phyloP scores from a whole-genome alignment of 2,888 invertebrate species.

The Melinaea menophilus region DNA sequence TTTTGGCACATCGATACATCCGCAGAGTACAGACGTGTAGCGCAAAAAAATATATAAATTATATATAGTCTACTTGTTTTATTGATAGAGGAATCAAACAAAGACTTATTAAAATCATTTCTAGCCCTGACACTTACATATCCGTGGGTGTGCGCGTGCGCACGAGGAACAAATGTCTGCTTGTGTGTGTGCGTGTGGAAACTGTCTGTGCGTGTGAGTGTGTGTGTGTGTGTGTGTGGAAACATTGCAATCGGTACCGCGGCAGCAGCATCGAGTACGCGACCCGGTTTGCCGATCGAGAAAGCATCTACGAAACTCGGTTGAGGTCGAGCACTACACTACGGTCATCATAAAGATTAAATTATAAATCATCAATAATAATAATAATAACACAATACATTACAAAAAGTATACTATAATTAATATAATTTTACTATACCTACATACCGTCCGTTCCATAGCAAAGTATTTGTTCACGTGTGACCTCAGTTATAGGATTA shows the following conservation, averaged over 20 bases:
- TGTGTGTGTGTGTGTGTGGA: slow-evolving; percentile 45
- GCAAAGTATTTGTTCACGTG: slow-evolving; percentile 3
- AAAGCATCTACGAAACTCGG: slow-evolving; percentile 78
- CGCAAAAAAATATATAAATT: background rate
- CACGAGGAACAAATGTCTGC: slow-evolving; percentile 31
- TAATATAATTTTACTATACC: background rate
- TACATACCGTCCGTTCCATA: background rate
- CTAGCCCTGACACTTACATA: slow-evolving; percentile 58
- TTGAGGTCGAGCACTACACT: slow-evolving; percentile 63
- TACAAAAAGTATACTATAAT: background rate
- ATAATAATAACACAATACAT: too few species aligned
- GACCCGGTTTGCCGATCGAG: slow-evolving; percentile 76
- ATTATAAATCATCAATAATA: slow-evolving; percentile 13
- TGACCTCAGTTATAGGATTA: slow-evolving; percentile 33
- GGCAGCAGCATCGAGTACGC: slow-evolving; percentile 72
- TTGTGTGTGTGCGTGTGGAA: slow-evolving; percentile 34
- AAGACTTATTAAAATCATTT: slow-evolving; percentile 45
- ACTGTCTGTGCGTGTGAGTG: slow-evolving; percentile 29
- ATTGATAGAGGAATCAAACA: background rate
- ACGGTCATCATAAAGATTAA: slow-evolving; percentile 20
- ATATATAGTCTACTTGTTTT: background rate
- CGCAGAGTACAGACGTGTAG: background rate
- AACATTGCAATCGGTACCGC: slow-evolving; percentile 36
- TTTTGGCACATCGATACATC: background rate
- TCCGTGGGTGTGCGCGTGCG: slow-evolving; percentile 44